Conservation (phyloP, 2,888 invertebrate species). For the Gymnoscelis rufifasciata region DNA sequence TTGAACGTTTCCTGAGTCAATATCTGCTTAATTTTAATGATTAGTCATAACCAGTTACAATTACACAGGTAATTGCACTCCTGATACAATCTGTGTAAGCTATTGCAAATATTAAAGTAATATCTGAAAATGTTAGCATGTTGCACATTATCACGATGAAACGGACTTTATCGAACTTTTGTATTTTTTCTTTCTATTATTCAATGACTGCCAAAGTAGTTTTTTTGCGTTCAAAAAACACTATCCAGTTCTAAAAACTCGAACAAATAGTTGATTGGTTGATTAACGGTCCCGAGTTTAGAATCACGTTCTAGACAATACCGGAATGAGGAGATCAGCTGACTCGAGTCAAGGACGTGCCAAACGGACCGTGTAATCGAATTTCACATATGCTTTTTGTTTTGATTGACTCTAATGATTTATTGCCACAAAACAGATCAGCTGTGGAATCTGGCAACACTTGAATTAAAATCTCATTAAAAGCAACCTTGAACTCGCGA, state of each 20-base stretch:
- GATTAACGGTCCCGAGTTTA: background rate
- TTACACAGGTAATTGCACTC: conserved; percentile 26
- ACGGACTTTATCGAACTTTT: no score
- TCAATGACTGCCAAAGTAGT: no score
- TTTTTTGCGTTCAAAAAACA: no score
- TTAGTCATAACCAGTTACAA: conserved; percentile 39
- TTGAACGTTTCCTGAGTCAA: conserved; percentile 46
- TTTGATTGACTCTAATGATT: conserved; percentile 1
- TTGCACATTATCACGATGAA: no score
- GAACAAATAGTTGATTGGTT: no score
- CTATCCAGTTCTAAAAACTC: no score
- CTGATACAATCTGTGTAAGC: background rate
- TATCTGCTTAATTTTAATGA: conserved; percentile 17
- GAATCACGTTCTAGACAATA: background rate
- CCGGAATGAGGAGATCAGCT: conserved; percentile 33
- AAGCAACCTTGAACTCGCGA: conserved; percentile 18
- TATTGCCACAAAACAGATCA: background rate
- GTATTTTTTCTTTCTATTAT: no score
- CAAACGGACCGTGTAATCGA: conserved; percentile 39
- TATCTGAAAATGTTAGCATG: no score
- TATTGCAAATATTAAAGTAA: no score
- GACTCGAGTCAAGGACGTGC: conserved; percentile 43
- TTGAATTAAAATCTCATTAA: conserved; percentile 16
- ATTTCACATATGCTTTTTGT: conserved; percentile 36
- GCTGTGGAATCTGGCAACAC: conserved; percentile 1